Conservation (phyloP, 2,888 invertebrate species). For the Junonia oenone region DNA sequence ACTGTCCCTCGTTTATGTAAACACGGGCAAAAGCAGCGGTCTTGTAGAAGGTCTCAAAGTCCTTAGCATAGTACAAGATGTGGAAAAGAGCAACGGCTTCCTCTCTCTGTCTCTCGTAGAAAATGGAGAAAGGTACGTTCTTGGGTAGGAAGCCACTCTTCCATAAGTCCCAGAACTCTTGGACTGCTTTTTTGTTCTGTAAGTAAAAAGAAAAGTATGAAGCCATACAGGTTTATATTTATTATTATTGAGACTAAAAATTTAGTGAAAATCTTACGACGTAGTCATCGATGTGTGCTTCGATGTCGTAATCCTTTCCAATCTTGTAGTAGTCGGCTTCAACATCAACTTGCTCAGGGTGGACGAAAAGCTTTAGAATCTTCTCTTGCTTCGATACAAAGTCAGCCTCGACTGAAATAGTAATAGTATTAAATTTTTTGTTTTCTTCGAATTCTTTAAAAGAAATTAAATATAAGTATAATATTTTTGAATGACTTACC, state of each 20-base stretch:
- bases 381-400: constrained; percentile 51
- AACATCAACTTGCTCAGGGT: constrained; percentile 53
- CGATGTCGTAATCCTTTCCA: constrained; percentile 54
- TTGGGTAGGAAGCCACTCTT: constrained; percentile 69
- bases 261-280: constrained; percentile 42
- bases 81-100: constrained; percentile 77
- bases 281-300: constrained; percentile 57
- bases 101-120: constrained; percentile 57
- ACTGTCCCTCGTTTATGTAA: constrained; percentile 81
- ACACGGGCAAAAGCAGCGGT: constrained; percentile 79
- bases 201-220: constrained; percentile 23
- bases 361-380: constrained; percentile 65
- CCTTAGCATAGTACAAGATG: constrained; percentile 79
- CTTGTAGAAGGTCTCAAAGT: constrained; percentile 80
- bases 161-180: constrained; percentile 59
- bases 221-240: not conserved
- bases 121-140: constrained; percentile 73
- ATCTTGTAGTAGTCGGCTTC: constrained; percentile 57
- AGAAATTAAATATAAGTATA: not conserved
- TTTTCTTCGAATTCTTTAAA: too few species aligned
- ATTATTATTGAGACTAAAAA: not conserved
- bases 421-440: not conserved
- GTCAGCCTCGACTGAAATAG: constrained; percentile 30
- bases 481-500: constrained; percentile 24
- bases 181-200: constrained; percentile 63